Conservation (phyloP, 2,888 invertebrate species). For the Nomada fucata region DNA sequence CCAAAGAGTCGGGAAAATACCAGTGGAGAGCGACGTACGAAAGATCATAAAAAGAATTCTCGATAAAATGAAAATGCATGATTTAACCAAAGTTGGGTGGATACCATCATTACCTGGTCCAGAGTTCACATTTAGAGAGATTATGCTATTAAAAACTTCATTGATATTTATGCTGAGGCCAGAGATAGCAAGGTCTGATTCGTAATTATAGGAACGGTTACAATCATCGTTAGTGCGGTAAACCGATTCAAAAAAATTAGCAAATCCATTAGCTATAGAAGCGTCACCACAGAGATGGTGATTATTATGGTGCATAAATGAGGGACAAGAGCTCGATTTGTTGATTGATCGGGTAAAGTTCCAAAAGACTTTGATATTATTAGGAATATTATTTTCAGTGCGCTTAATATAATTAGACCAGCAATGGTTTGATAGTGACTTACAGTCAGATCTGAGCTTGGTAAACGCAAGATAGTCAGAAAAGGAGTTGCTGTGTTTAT, state of each 20-base stretch:
- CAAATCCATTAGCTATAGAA: constrained; percentile 4
- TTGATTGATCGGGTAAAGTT: not conserved
- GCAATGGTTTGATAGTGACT: not conserved
- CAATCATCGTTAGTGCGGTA: not conserved
- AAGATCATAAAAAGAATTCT: too few species aligned
- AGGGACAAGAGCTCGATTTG: not conserved
- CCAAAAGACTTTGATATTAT: constrained; percentile 1
- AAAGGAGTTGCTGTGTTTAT: not conserved
- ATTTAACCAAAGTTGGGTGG: not conserved
- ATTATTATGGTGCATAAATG: not conserved
- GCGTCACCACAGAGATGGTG: not conserved
- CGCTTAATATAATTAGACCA: not conserved
- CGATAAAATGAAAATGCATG: not conserved
- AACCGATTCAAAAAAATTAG: constrained; percentile 11
- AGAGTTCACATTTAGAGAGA: too few species aligned
- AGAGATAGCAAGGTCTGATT: not conserved
- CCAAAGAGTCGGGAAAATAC: too few species aligned
- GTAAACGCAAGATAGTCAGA: not conserved
- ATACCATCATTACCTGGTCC: constrained; percentile 17
- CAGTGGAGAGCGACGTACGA: too few species aligned
- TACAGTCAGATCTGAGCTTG: not conserved
- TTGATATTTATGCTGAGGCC: not conserved
- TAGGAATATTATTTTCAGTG: not conserved
- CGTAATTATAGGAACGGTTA: not conserved
- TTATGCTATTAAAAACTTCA: constrained; percentile 8